A percentile compares a stretch with the other conserved stretches of the same genome.
These are phyloP conservation scores for Uria aalge DNA, from an alignment of 2,113 vertebrate species.

Conservation along the genomic window DNA sequence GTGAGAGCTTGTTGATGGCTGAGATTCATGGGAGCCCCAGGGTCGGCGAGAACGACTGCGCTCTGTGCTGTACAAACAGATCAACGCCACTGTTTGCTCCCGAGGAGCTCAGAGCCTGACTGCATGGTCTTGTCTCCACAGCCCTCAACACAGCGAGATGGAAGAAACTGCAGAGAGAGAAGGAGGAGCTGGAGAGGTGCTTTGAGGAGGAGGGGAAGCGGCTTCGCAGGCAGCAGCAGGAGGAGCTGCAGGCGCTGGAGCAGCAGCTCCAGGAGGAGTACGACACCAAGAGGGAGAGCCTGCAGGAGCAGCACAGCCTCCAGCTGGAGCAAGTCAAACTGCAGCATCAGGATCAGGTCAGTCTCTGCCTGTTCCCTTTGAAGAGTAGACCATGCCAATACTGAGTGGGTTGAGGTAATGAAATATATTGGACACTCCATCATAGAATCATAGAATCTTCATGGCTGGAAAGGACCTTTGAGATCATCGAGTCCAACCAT, in stretches of 20 bases:
- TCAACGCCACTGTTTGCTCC: neutral
- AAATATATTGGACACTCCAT: neutral
- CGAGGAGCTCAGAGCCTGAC: neutral
- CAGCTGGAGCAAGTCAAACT: conserved; percentile 61
- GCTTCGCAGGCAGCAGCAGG: conserved; percentile 80
- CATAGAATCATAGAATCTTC: no score
- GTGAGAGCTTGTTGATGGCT: neutral
- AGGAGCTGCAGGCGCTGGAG: conserved; percentile 82
- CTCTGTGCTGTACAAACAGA: neutral
- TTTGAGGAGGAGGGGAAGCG: conserved; percentile 83
- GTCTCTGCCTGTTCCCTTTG: neutral
- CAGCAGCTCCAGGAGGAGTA: conserved; percentile 79
- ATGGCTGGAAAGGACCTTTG: no score
- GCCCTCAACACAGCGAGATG: conserved; percentile 83
- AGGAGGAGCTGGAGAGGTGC: conserved; percentile 83
- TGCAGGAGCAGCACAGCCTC: conserved; percentile 75
- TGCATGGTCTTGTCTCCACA: conserved; percentile 16
- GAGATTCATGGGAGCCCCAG: neutral
- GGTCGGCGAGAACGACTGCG: accelerated
- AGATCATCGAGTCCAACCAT: no score
- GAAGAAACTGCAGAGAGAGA: conserved; percentile 89
- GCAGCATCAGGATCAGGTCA: conserved; percentile 84
- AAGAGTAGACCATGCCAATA: neutral
- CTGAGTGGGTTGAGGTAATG: neutral
- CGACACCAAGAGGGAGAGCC: conserved; percentile 54